Base-by-base conservation (phyloP, 92 coral and sea anemone species). In the Siderastrea radians region DNA sequence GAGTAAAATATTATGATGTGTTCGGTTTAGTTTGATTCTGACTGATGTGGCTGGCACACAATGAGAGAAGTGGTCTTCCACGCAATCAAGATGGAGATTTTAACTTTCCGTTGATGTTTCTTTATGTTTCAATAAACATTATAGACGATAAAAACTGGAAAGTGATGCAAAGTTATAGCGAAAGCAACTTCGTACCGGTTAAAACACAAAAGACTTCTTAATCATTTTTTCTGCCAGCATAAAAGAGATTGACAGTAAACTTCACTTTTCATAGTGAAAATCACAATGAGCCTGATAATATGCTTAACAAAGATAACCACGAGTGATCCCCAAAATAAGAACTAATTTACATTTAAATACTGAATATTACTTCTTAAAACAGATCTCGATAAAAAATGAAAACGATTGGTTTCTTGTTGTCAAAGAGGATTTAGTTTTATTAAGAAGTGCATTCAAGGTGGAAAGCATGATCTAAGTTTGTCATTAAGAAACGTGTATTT, bases 281-380 rank as follows among this genome's bases (percentile, higher is more conserved):
- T 38, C 75, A 81, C 52, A 81, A 14, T 81, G 45, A 43, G 76
- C 12, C 73, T 10, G 65, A 81, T 65, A 50, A 79, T 52, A 65
- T 43, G 73, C 60, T 64, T 65, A 81, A 81, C 85, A 68, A 81
- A 54, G 75, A 45, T 26, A 81, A 54, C 51, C 45, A 67, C 53
- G 51, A 51, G 73, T 54, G 58, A 81, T 68, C 75, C 15, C 48
- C 14, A 52, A 44, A 68, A 69, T 14, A 44, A 68, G 66, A 81
- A 68, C 77, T 53, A 81, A 67, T 81, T 81, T 81, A 53, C 85
- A 67, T 81, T 52, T 55, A 52, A 52, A 81, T 80, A 2, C 12
- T 13, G 15, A 80, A 80, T 80, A 51, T 67, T 49, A 55, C 59
- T 81, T 49, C 67, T 13, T 51, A 12, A 52, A 45, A 68, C 3